Conservation (phyloP, 2,113 vertebrate species). For the Zosterops hypoxanthus region DNA sequence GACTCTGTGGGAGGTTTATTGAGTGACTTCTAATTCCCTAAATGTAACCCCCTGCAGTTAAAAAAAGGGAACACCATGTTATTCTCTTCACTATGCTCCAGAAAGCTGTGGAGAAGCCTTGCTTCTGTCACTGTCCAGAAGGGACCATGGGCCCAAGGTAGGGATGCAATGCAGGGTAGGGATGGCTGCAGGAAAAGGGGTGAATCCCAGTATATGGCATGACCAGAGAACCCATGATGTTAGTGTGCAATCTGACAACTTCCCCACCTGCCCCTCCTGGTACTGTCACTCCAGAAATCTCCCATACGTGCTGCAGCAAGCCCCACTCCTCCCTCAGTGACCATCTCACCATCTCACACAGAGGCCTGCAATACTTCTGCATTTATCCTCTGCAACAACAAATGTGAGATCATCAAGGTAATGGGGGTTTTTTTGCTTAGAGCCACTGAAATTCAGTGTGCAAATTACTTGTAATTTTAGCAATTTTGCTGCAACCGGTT, state of each 20-base stretch:
- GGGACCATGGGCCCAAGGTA: not conserved
- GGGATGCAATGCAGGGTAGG: not conserved
- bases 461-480: not conserved
- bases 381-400: not conserved
- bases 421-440: not conserved
- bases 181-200: not conserved
- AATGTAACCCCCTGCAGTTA: not conserved
- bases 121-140: not conserved
- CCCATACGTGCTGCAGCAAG: fast-evolving
- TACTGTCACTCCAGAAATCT: not conserved
- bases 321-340: not conserved
- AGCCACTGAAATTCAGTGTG: not conserved
- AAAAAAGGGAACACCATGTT: not conserved
- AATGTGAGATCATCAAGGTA: not conserved
- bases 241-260: not conserved
- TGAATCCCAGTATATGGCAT: not conserved
- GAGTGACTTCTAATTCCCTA: not conserved
- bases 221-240: not conserved
- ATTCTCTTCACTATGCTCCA: not conserved
- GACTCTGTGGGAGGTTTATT: not conserved
- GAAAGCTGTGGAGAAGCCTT: not conserved
- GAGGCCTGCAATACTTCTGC: not conserved
- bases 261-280: not conserved
- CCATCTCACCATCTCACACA: too few relatives aligned
- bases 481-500: not conserved